Evolutionary conservation across 1,140 invertebrate species (phyloP).

Genomic region (Zaprionus ornatus): DNA sequence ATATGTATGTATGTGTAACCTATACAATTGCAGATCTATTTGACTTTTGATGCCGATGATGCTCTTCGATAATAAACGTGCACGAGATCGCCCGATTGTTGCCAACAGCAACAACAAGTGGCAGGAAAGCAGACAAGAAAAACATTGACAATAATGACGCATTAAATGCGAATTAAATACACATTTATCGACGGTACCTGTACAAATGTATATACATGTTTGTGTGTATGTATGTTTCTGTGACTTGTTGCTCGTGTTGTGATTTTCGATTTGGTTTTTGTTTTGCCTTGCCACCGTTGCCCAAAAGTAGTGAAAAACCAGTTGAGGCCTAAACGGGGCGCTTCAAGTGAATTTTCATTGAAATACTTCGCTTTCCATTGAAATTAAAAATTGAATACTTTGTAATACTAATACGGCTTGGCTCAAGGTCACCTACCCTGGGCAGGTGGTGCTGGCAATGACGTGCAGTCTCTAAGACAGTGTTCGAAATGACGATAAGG

Average conservation of each 20-base stretch:
- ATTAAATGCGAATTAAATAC: constrained; percentile 68
- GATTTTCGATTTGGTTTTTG: constrained; percentile 4
- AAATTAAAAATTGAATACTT: constrained; percentile 29
- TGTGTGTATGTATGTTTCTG: constrained; percentile 9
- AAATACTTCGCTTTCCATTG: constrained; percentile 52
- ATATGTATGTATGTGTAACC: not conserved
- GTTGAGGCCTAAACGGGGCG: constrained; percentile 52
- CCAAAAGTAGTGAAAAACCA: constrained; percentile 49
- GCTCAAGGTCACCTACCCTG: constrained; percentile 58
- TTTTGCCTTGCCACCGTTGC: constrained; percentile 41
- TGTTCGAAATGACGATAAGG: constrained; percentile 20
- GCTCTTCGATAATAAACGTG: constrained; percentile 32
- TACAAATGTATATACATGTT: not conserved
- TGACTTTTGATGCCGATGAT: constrained; percentile 23
- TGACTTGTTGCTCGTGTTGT: constrained; percentile 58
- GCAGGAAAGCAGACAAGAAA: constrained; percentile 17
- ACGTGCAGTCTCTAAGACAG: not conserved
- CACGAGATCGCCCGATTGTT: constrained; percentile 8
- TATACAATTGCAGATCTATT: constrained; percentile 7
- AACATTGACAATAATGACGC: constrained; percentile 67
- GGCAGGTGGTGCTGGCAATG: not conserved
- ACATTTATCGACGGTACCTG: constrained; percentile 18
- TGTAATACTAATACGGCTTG: constrained; percentile 39
- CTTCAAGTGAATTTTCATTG: constrained; percentile 25
- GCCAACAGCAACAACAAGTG: constrained; percentile 9